Base-by-base conservation (phyloP, 64 coral and sea anemone species). In the Cladopsammia gracilis region DNA sequence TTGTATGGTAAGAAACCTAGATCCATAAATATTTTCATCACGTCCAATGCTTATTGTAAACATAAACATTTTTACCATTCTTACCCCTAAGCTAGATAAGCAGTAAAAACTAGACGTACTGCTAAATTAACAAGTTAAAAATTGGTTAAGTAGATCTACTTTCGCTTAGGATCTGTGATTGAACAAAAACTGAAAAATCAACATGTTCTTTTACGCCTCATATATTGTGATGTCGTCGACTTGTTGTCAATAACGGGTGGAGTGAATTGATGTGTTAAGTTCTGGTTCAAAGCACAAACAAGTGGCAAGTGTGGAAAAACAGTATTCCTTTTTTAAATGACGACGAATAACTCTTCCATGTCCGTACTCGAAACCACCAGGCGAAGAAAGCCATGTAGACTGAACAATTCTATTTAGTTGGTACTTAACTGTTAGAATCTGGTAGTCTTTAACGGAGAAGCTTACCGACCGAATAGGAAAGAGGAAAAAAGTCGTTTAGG, bases 1-100 rank as follows among this genome's bases (percentile, higher is more conserved):
- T 84, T 84, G 44, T 19, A 84, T 50, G 80, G 80, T 84, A 84
- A 67, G 80, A 84, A 84, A 67, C 68, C 10, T 11, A 6, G 54
- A 79, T 69, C 44, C 19, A 47, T 25, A 67, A 84, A 68, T 84
- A 84, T 84, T 68, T 66, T 84, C 4, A 19, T 42, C 15, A n/a
- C 2, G 62, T 49, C n/a, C 6, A 6, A 45, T 51, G 46, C 4
- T 34, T 22, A 46, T 45, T 20, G 80, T 47, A 84, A 84, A 66
- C 44, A 84, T 18, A 64, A 49, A 13, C 10, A 14, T 25, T 56
- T 77, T 11, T 25, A 54, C 11, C 13, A 7, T 19, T 16, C 13
- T 43, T 50, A 75, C 18, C 46, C 20, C 18, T 25, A 5, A 48
- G 15, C 19, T 11, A 48, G 15, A 20, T 48, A 12, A 10, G 15